Base-by-base conservation (phyloP, 2,888 invertebrate genomes). In the Alcis repandata region DNA sequence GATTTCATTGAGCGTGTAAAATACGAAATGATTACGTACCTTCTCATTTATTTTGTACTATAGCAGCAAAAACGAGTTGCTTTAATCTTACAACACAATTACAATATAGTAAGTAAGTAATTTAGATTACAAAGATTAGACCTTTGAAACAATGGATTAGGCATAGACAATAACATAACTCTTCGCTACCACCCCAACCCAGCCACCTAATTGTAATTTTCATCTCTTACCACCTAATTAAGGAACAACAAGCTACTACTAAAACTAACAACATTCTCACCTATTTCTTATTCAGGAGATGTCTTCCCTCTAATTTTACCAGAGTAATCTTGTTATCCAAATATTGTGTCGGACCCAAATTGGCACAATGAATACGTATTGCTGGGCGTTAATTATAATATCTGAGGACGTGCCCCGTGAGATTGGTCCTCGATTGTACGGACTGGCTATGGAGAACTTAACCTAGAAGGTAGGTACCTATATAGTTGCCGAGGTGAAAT, bases 311-410 rank as follows among this genome's bases (percentile, higher is more conserved):
- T 69, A 73, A 72, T 68, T 74, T 68, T 65, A 65, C 73, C 63
- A 63, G 61, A 68, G 57, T 75, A 74, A 83, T 84, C 77, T 75
- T 70, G 79, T 82, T 79, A 83, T 68, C 72, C 74, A 78, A 80
- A 79, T 79, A 80, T 78, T 75, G 77, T 78, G 74, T 74, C 76
- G 70, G 72, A 65, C 78, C 78, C 77, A 83, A 85, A 86, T 84
- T 80, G 82, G 73, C 63, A 72, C 82, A 84, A 85, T 86, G 84
- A 84, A 84, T 82, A 83, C 79, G 77, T 79, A 82, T 83, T 79
- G 80, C 78, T 69, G 68, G 69, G 72, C 77, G 77, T 82, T 87
- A 85, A 85, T 87, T 86, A 83, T 82, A 82, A 81, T 81, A 80
- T 78, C 77, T 71, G 69, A 69, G 72, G 71, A 75, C 80, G 76